phyloP scores from a whole-genome alignment of 2,888 invertebrate species.

The Bombylius discolor region DNA sequence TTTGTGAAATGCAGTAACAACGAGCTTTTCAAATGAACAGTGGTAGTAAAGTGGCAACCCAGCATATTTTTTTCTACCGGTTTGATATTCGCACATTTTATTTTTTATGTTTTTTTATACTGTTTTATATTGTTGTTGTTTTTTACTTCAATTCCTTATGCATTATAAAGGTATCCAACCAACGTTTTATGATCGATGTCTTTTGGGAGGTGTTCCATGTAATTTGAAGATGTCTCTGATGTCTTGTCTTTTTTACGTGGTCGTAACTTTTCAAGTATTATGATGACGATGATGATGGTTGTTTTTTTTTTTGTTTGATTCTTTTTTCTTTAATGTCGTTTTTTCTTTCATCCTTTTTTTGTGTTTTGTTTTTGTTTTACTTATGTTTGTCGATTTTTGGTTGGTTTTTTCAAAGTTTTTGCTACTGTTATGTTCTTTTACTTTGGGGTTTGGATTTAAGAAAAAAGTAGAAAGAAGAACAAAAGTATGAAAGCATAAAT shows the following conservation, averaged over 20 bases:
- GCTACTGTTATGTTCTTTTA: slow-evolving; percentile 5
- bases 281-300: not conserved
- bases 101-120: not conserved
- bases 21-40: no score
- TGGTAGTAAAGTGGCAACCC: no score
- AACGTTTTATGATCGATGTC: slow-evolving; percentile 14
- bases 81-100: not conserved
- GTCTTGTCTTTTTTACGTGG: not conserved
- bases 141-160: not conserved
- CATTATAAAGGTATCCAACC: not conserved
- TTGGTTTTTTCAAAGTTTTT: slow-evolving; percentile 11
- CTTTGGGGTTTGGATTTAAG: not conserved
- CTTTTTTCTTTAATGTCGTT: not conserved
- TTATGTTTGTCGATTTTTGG: slow-evolving; percentile 1
- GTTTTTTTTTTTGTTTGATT: not conserved
- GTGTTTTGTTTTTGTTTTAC: slow-evolving; percentile 3
- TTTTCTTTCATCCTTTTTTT: not conserved
- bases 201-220: slow-evolving; percentile 16
- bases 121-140: not conserved
- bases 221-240: slow-evolving; percentile 14
- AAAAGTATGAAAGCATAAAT: no score
- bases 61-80: not conserved
- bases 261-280: not conserved
- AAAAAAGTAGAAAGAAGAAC: no score
- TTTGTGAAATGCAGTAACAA: no score